phyloP scores from a whole-genome alignment of 2,888 invertebrate species.

The Drosophila prostipennis region DNA sequence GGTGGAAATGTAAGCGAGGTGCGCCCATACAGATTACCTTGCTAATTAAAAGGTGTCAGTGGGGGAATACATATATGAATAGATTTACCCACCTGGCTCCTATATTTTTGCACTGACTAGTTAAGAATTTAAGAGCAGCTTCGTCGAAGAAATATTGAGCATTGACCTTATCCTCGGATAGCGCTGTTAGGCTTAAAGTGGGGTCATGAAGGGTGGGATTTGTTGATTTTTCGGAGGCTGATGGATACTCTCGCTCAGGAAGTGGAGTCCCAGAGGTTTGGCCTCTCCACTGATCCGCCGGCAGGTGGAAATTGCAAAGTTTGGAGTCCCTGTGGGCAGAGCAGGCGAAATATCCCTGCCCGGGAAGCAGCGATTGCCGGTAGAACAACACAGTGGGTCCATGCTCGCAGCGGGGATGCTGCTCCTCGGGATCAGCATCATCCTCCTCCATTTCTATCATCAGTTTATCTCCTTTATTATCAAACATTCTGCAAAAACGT shows the following conservation, averaged over 20 bases:
- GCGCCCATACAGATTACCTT: constrained; percentile 94
- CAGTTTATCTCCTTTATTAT: constrained; percentile 48
- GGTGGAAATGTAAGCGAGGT: constrained; percentile 91
- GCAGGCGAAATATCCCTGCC: constrained; percentile 89
- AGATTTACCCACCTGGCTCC: constrained; percentile 85
- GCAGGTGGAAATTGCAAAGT: constrained; percentile 89
- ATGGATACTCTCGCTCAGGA: constrained; percentile 40
- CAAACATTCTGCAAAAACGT: constrained; percentile 10
- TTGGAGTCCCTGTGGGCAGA: constrained; percentile 93
- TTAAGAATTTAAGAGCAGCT: constrained; percentile 87
- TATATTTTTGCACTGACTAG: constrained; percentile 87
- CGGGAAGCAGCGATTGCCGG: constrained; percentile 65
- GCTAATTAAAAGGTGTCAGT: constrained; percentile 78
- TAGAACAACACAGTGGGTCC: constrained; percentile 91
- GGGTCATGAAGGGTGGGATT: constrained; percentile 84
- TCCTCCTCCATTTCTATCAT: constrained; percentile 81
- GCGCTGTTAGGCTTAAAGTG: constrained; percentile 88
- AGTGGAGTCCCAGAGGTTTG: neutral
- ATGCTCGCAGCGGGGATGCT: constrained; percentile 90
- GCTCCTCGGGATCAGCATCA: constrained; percentile 85
- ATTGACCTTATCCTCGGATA: constrained; percentile 91
- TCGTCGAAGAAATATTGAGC: constrained; percentile 95
- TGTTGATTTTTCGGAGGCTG: neutral
- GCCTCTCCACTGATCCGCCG: constrained; percentile 50
- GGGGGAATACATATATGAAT: too few species aligned